phyloP scores from a whole-genome alignment of 2,113 vertebrate species.

The Ardeotis arabs region DNA sequence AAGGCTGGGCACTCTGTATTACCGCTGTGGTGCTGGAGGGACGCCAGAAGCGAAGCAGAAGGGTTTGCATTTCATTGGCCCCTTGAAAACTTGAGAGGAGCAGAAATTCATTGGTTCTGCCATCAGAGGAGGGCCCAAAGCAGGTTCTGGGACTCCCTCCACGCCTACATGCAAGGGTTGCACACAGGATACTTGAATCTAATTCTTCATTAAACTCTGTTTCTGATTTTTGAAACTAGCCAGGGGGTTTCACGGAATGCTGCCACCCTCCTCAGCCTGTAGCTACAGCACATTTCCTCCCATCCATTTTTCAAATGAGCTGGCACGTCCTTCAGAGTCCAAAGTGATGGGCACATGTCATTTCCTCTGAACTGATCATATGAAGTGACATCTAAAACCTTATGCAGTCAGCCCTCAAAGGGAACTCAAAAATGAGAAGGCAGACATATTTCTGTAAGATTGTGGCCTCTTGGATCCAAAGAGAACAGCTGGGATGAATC shows the following conservation, averaged over 20 bases:
- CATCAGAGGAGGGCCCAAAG: background rate
- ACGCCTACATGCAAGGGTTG: background rate
- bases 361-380: background rate
- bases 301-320: background rate
- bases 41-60: background rate
- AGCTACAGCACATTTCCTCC: background rate
- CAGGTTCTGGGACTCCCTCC: too few relatives aligned
- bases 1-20: background rate
- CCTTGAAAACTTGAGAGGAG: background rate
- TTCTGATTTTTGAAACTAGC: too few relatives aligned
- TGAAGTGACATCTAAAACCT: background rate
- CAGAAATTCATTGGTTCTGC: background rate
- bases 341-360: background rate
- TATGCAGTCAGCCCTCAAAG: background rate
- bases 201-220: too few relatives aligned
- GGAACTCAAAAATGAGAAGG: background rate
- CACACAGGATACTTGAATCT: background rate
- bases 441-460: background rate
- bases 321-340: background rate
- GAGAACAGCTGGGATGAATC: background rate
- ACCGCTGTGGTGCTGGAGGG: background rate
- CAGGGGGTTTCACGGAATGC: too few relatives aligned
- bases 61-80: background rate
- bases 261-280: too few relatives aligned
- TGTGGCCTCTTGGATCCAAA: background rate